Percentiles rank a stretch among this genome's conserved stretches.
Evolutionary conservation across 2,888 invertebrate genomes (phyloP).

Genomic region (Shargacucullia verbasci): DNA sequence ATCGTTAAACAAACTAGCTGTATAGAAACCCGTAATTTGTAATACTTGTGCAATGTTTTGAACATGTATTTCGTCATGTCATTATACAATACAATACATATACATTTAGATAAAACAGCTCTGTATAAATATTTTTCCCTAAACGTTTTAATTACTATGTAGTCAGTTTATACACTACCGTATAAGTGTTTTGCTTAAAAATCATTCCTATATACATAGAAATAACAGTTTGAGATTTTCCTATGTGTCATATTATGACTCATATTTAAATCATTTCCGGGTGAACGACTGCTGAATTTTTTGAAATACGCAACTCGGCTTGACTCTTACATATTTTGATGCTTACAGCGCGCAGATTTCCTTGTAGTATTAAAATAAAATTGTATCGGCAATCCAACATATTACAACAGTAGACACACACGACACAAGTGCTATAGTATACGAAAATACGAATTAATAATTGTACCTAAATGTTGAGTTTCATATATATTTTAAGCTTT

Average conservation of each 20-base stretch:
- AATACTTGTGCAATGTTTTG: slow-evolving; percentile 28
- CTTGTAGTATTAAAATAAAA: too few species aligned
- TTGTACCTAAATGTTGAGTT: too few species aligned
- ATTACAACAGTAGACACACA: too few species aligned
- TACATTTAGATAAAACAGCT: slow-evolving; percentile 27
- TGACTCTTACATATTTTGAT: slow-evolving; percentile 9
- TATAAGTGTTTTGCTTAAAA: slow-evolving; percentile 10
- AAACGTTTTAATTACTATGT: slow-evolving; percentile 1
- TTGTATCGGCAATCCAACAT: too few species aligned
- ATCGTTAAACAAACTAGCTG: slow-evolving; percentile 9
- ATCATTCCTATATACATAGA: slow-evolving; percentile 6
- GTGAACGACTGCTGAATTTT: slow-evolving; percentile 42
- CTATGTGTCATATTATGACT: slow-evolving; percentile 42
- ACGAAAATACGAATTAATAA: too few species aligned
- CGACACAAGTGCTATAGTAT: too few species aligned
- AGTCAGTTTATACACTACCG: background rate
- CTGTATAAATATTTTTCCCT: slow-evolving; percentile 18
- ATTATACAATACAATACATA: too few species aligned
- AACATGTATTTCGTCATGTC: slow-evolving; percentile 11
- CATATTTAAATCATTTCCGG: slow-evolving; percentile 40
- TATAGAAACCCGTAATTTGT: slow-evolving; percentile 1
- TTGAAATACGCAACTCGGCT: slow-evolving; percentile 12
- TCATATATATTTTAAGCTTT: too few species aligned
- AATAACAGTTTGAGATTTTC: slow-evolving; percentile 12
- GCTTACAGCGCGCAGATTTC: background rate